Evolutionary conservation across 2,113 vertebrate species (phyloP).

Genomic region (Daphoenositta chrysoptera): DNA sequence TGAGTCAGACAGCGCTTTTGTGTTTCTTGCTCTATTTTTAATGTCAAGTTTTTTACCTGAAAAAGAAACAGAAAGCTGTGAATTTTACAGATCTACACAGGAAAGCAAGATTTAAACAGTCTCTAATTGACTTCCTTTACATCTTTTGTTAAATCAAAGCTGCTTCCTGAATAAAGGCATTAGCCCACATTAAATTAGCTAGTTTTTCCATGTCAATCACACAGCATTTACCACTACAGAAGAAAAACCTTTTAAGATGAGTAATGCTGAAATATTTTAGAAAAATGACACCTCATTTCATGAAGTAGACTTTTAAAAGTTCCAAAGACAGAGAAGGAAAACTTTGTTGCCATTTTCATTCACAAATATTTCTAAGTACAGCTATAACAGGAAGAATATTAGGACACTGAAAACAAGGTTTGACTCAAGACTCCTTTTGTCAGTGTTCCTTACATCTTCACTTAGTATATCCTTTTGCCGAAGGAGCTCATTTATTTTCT

Average conservation of each 20-base stretch:
- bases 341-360: neutral
- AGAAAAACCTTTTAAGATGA: neutral
- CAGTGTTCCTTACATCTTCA: constrained; percentile 82
- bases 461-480: constrained; percentile 88
- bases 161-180: neutral
- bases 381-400: neutral
- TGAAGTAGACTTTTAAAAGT: neutral
- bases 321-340: neutral
- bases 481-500: constrained; percentile 91
- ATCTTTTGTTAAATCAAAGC: neutral
- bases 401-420: neutral
- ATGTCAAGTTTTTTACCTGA: constrained; percentile 91
- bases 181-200: neutral
- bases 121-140: neutral
- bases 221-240: neutral
- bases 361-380: neutral
- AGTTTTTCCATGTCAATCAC: neutral
- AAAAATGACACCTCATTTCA: neutral
- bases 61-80: constrained; percentile 19
- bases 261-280: neutral
- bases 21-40: constrained; percentile 96
- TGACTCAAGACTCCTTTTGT: neutral
- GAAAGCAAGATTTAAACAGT: neutral
- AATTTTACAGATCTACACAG: neutral
- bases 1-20: constrained; percentile 94